These are phyloP conservation scores for Papilio demoleus DNA, from an alignment of 2,888 invertebrate species.

Conservation along the genomic window DNA sequence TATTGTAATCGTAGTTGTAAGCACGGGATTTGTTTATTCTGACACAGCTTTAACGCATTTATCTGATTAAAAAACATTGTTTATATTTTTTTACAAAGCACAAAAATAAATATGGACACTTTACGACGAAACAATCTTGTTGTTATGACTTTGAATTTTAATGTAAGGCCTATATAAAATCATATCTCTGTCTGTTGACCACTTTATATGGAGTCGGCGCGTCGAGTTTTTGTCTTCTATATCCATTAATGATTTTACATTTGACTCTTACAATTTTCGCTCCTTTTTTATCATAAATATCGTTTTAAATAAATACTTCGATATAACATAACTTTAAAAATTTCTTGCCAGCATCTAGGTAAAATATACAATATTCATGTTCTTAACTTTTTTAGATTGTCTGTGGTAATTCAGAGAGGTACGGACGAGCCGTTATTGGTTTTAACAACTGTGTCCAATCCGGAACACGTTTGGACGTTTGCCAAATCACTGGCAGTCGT, in stretches of 20 bases:
- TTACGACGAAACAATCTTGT: background rate
- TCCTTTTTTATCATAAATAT: no score
- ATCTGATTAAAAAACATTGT: conserved; percentile 1
- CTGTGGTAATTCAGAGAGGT: background rate
- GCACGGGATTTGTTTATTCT: conserved; percentile 27
- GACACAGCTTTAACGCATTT: conserved; percentile 22
- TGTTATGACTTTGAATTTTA: background rate
- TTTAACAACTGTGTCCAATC: conserved; percentile 30
- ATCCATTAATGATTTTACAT: no score
- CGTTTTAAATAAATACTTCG: no score
- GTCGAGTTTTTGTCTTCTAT: no score
- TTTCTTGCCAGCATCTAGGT: background rate
- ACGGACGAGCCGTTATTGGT: conserved; percentile 13
- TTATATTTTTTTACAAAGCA: background rate
- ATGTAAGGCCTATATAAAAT: background rate
- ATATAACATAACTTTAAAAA: no score
- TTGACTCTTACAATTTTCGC: no score
- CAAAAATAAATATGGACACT: background rate
- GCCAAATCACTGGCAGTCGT: conserved; percentile 64
- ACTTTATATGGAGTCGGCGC: no score
- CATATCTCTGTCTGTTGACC: no score
- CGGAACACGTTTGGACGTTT: conserved; percentile 57
- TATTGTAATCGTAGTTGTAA: conserved; percentile 18
- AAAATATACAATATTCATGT: background rate
- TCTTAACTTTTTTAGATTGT: background rate